Base-by-base conservation (phyloP, 92 coral and sea anemone species). In the Meandrina meandrites region DNA sequence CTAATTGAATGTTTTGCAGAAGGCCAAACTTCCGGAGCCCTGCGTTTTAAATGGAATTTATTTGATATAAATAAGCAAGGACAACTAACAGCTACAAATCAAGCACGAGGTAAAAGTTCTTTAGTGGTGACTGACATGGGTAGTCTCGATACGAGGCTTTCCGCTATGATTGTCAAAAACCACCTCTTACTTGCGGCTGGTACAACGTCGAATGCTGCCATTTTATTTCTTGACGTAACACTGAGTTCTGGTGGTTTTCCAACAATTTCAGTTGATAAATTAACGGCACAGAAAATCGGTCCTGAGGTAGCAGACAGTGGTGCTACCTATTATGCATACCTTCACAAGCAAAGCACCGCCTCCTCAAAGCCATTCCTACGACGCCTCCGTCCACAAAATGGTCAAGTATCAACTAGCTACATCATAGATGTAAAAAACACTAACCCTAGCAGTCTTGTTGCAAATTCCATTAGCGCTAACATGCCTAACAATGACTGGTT, bases 401-500 rank as follows among this genome's bases (percentile, higher is more conserved):
- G 85, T 67, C 36, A 68, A 0, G 19, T 27, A 6, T 24, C 85
- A 19, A 8, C 56, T 4, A 67, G 66, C 76, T 81, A 81, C 76
- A 21, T 3, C 6, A 17, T 81, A 14, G 15, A 45, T 6, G 77
- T 37, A n/a, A 40, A 24, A 66, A 22, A 66, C 0, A 30, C 62
- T 69, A 31, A 67, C 77, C 85, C 85, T n/a, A 6, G 8, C 35
- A 42, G 22, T 64, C 85, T 81, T 45, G 30, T 31, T 42, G 85
- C 85, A 67, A 81, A 45, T 21, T 5, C 60, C 1, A 81, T 81
- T 30, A 45, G 85, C 19, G 3, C 13, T 11, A 68, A 11, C 27
- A 81, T 81, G 85, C 85, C 56, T 66, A 77, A 81, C 58, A 81
- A 81, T 21, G 85, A 81, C 76, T 81, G 85, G 85, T 81, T 81